phyloP scores from a whole-genome alignment of 1,140 invertebrate species.

The Patella vulgata region DNA sequence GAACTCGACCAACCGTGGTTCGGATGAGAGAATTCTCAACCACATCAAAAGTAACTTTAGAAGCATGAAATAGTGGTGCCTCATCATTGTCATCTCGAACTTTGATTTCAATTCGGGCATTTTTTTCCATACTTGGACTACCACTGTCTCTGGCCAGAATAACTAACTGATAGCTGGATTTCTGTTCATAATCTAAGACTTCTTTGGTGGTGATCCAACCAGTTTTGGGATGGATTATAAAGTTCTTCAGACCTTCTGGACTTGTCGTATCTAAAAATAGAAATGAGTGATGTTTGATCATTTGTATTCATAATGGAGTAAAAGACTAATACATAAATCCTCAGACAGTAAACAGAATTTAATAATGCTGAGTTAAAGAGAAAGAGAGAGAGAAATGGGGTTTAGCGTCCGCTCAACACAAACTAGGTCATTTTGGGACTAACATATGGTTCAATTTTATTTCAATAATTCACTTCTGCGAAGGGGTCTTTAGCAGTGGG shows the following conservation, averaged over 20 bases:
- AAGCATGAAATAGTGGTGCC: conserved; percentile 61
- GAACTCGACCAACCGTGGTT: conserved; percentile 85
- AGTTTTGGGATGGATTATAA: conserved; percentile 51
- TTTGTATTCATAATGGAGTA: too few relatives aligned
- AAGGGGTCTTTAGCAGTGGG: too few relatives aligned
- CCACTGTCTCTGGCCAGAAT: conserved; percentile 89
- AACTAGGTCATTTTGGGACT: too few relatives aligned
- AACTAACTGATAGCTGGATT: conserved; percentile 84
- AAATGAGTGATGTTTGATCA: background rate
- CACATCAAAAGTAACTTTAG: conserved; percentile 80
- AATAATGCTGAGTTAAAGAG: too few relatives aligned
- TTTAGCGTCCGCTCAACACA: too few relatives aligned
- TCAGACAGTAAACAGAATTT: too few relatives aligned
- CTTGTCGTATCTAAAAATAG: conserved; percentile 39
- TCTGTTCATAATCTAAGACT: conserved; percentile 90
- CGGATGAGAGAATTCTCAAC: conserved; percentile 93
- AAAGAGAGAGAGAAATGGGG: too few relatives aligned
- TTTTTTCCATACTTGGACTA: conserved; percentile 69
- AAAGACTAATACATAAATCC: background rate
- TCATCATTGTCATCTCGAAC: conserved; percentile 63
- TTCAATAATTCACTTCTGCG: too few relatives aligned
- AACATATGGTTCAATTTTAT: too few relatives aligned
- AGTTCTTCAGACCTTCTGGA: conserved; percentile 35
- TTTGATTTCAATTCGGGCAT: conserved; percentile 64
- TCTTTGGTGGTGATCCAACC: conserved; percentile 89